Percentiles rank a stretch among this genome's conserved stretches.
Conservation (phyloP, 2,888 invertebrate species). For the Mechanitis mazaeus region DNA sequence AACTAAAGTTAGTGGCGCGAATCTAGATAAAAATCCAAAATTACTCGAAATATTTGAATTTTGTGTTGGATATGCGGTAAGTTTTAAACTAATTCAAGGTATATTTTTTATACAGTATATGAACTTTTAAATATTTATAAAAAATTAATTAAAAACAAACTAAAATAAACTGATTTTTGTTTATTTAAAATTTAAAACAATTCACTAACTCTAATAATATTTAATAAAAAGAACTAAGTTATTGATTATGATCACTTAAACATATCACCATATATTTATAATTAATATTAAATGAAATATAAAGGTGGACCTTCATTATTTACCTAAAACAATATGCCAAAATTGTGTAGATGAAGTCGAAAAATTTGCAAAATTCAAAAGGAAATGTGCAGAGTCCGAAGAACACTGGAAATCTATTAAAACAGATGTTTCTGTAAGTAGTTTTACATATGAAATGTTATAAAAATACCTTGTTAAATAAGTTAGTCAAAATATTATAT, state of each 20-base stretch:
- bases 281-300: too few species aligned
- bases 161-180: too few species aligned
- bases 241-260: too few species aligned
- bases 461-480: not conserved
- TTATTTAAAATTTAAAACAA: too few species aligned
- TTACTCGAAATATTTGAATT: conserved; percentile 15
- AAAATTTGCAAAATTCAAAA: conserved; percentile 19
- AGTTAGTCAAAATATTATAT: not conserved
- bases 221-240: too few species aligned
- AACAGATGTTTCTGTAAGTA: conserved; percentile 7
- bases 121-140: too few species aligned
- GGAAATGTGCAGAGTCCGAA: conserved; percentile 14
- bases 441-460: not conserved
- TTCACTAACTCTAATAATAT: too few species aligned
- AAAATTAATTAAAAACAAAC: too few species aligned
- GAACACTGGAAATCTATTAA: conserved; percentile 10
- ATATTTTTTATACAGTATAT: too few species aligned
- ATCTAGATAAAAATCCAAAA: conserved; percentile 12
- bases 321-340: conserved; percentile 12
- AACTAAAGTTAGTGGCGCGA: conserved; percentile 7
- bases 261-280: too few species aligned
- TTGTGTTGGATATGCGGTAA: conserved; percentile 16
- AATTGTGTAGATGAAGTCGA: conserved; percentile 12
- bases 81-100: not conserved
- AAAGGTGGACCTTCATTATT: conserved; percentile 5